Evolutionary conservation across 2,113 vertebrate genomes (phyloP).

Genomic region (Silurus glanis): DNA sequence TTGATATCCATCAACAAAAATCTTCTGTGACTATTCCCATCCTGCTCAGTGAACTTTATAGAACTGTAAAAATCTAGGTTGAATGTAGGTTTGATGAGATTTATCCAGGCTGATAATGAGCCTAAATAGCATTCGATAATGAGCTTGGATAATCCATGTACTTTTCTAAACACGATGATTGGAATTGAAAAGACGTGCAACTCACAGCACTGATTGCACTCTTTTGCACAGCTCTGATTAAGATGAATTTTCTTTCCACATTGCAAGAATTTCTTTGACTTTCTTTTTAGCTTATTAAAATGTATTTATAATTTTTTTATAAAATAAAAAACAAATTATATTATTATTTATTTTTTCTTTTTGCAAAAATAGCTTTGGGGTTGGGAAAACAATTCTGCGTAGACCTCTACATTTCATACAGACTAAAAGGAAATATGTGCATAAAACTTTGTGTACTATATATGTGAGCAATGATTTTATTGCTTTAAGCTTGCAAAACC

Average conservation of each 20-base stretch:
- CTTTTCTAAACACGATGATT: not conserved
- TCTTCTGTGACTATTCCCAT: not conserved
- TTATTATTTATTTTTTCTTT: too few relatives aligned
- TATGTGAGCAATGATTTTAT: too few relatives aligned
- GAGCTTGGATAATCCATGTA: not conserved
- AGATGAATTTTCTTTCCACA: not conserved
- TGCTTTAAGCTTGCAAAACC: too few relatives aligned
- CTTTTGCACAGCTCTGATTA: not conserved
- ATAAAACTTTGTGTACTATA: too few relatives aligned
- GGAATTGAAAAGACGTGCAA: not conserved
- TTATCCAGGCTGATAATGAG: not conserved
- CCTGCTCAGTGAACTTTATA: not conserved
- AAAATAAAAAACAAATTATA: too few relatives aligned
- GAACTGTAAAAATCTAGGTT: not conserved
- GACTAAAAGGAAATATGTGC: too few relatives aligned
- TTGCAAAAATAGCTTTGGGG: not conserved
- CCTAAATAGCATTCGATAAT: not conserved
- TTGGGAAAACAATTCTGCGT: not conserved
- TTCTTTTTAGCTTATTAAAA: not conserved
- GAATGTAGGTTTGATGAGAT: not conserved
- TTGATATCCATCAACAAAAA: not conserved
- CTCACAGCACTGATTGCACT: not conserved
- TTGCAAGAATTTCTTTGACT: not conserved
- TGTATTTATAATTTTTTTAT: too few relatives aligned
- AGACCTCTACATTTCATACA: too few relatives aligned